phyloP scores from a whole-genome alignment of 2,797 vertebrate genomes.

The Bovichtus diacanthus region DNA sequence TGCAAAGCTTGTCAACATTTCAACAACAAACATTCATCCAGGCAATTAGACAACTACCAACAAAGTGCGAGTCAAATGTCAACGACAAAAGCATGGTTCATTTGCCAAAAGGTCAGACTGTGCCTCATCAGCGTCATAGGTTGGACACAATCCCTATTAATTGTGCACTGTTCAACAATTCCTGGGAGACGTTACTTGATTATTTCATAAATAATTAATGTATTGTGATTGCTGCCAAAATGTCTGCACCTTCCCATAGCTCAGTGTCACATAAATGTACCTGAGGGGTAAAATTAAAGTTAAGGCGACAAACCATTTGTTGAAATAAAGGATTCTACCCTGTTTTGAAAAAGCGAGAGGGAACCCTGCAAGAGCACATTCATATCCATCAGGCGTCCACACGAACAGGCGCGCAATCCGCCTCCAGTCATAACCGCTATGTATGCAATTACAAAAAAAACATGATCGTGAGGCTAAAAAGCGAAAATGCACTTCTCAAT shows the following conservation, averaged over 20 bases:
- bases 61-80: constrained; percentile 62
- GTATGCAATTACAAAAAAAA: neutral
- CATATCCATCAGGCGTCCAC: constrained; percentile 21
- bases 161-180: constrained; percentile 58
- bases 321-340: constrained; percentile 35
- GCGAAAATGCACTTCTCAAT: neutral
- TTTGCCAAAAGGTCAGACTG: constrained; percentile 70
- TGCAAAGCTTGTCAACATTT: constrained; percentile 34
- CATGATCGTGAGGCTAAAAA: neutral
- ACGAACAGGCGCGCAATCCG: constrained; percentile 41
- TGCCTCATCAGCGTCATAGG: constrained; percentile 69
- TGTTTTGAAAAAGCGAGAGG: constrained; percentile 7
- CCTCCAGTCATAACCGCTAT: constrained; percentile 3
- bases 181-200: constrained; percentile 65
- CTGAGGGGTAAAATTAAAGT: constrained; percentile 52
- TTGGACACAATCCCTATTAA: constrained; percentile 59
- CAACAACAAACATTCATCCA: constrained; percentile 37
- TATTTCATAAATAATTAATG: constrained; percentile 76
- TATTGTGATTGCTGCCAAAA: constrained; percentile 67
- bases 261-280: constrained; percentile 52
- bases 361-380: constrained; percentile 38
- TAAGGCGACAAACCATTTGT: constrained; percentile 43
- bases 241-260: constrained; percentile 27
- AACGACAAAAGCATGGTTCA: constrained; percentile 47
- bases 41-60: constrained; percentile 53